phyloP scores from a whole-genome alignment of 1,140 invertebrate genomes.

The Reticulitermes speratus region DNA sequence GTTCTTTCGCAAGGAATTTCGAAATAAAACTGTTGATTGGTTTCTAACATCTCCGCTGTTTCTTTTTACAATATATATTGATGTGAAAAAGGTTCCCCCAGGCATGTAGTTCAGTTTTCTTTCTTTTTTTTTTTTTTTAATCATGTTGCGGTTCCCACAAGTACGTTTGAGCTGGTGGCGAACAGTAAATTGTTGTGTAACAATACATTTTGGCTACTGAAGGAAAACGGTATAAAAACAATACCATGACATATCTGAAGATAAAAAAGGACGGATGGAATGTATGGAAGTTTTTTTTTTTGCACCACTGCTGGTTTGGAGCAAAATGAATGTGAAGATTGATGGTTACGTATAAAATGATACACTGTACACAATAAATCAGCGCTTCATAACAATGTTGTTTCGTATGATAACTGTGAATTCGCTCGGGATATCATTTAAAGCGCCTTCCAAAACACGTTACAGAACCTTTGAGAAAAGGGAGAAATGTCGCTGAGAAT shows the following conservation, averaged over 20 bases:
- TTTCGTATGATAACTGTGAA: too few relatives aligned
- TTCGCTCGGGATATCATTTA: neutral
- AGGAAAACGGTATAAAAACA: neutral
- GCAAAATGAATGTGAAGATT: neutral
- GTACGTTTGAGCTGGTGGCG: too few relatives aligned
- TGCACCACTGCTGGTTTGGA: neutral
- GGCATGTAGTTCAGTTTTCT: neutral
- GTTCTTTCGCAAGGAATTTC: neutral
- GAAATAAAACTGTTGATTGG: neutral
- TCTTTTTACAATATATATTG: neutral
- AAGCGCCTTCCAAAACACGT: too few relatives aligned
- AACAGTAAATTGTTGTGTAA: neutral
- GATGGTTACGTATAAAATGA: constrained; percentile 1
- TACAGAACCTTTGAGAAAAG: too few relatives aligned
- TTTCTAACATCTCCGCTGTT: neutral
- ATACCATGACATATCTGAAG: neutral
- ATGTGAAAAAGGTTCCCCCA: neutral
- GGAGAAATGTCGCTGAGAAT: too few relatives aligned
- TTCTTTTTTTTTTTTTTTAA: neutral
- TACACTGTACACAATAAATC: neutral
- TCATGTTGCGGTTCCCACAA: too few relatives aligned
- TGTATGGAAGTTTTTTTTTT: neutral
- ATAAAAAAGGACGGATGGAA: neutral
- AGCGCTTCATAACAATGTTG: neutral
- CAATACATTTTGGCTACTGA: neutral